phyloP scores from a whole-genome alignment of 2,888 invertebrate species.

The Nudaria mundana region DNA sequence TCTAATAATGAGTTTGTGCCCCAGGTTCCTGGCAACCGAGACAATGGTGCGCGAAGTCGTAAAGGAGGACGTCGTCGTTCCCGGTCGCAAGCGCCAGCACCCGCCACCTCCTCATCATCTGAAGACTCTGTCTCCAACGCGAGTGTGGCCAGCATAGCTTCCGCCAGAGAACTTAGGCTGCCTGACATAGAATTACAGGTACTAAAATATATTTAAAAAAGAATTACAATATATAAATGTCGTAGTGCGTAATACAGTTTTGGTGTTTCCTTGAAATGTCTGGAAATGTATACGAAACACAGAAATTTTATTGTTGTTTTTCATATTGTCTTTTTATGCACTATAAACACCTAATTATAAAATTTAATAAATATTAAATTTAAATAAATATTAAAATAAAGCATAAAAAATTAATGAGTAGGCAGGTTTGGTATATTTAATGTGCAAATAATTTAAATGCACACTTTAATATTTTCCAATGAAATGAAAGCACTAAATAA shows the following conservation, averaged over 20 bases:
- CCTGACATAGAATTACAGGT: conserved; percentile 74
- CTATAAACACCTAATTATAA: too few relatives aligned
- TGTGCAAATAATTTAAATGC: too few relatives aligned
- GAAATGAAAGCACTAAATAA: conserved; percentile 21
- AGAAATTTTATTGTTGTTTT: not conserved
- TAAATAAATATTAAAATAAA: too few relatives aligned
- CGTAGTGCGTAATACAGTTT: conserved; percentile 7
- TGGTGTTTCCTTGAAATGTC: conserved; percentile 1
- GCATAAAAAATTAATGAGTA: too few relatives aligned
- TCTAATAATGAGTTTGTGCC: too few relatives aligned
- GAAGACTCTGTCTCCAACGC: conserved; percentile 68
- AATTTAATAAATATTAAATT: too few relatives aligned
- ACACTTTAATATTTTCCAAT: not conserved
- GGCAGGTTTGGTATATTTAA: too few relatives aligned
- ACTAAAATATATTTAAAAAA: not conserved
- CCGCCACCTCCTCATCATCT: conserved; percentile 67
- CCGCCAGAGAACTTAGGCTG: conserved; percentile 62
- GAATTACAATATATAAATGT: too few relatives aligned
- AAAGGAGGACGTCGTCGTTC: conserved; percentile 65
- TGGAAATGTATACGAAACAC: not conserved
- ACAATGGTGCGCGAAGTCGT: conserved; percentile 49
- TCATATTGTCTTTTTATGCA: not conserved
- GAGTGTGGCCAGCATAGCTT: conserved; percentile 69
- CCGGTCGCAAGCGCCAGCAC: conserved; percentile 68
- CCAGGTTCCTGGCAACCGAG: conserved; percentile 65